phyloP scores from a whole-genome alignment of 2,797 vertebrate species.

The Ptychobarbus kaznakovi region DNA sequence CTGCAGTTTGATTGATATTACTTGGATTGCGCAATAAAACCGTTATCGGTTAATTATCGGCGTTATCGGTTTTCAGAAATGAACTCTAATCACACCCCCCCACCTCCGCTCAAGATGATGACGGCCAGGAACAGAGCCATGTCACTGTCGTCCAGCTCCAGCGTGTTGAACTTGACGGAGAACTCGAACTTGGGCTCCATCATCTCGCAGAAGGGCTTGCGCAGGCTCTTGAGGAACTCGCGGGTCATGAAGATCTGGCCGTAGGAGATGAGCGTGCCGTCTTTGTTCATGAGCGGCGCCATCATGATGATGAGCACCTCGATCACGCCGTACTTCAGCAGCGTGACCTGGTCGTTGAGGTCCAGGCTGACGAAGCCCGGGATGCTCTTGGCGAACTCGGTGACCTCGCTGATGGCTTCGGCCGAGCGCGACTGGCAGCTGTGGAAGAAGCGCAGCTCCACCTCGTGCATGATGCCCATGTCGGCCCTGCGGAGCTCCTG shows the following conservation, averaged over 20 bases:
- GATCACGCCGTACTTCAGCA: conserved; percentile 96
- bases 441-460: conserved; percentile 96
- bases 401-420: conserved; percentile 95
- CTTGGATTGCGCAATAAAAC: too few species aligned
- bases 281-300: conserved; percentile 98
- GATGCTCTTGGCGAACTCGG: conserved; percentile 97
- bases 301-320: conserved; percentile 97
- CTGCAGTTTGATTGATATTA: too few species aligned
- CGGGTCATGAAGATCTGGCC: conserved; percentile 98
- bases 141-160: conserved; percentile 98
- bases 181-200: conserved; percentile 99
- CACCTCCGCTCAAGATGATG: conserved; percentile 99
- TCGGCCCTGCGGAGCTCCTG: conserved; percentile 74
- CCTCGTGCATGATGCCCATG: conserved; percentile 60
- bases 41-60: too few species aligned
- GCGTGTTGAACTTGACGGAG: conserved; percentile 95
- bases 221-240: conserved; percentile 96
- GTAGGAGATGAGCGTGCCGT: conserved; percentile 93
- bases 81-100: conserved; percentile 57
- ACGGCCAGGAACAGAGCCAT: conserved; percentile 97
- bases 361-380: conserved; percentile 94
- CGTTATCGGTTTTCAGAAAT: too few species aligned
- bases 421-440: conserved; percentile 95
- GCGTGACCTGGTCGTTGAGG: conserved; percentile 95
- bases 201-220: conserved; percentile 95